These are phyloP conservation scores for Coracias cyanogaster DNA, from an alignment of 2,797 vertebrate genomes.

Conservation along the genomic window DNA sequence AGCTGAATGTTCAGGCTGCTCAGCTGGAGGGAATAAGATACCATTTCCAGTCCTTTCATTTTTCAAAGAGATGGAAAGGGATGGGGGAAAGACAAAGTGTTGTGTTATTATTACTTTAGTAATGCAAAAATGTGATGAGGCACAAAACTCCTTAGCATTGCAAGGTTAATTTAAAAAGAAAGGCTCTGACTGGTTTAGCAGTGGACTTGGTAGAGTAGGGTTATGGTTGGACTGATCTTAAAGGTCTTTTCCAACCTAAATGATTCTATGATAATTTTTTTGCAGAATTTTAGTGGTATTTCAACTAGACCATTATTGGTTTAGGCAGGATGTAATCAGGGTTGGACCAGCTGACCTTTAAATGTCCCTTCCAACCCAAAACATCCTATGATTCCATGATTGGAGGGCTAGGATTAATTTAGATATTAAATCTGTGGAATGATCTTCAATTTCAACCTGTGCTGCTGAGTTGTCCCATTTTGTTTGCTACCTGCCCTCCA, in stretches of 20 bases:
- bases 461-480: neutral
- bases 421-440: neutral
- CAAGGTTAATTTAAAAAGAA: neutral
- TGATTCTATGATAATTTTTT: neutral
- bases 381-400: too few relatives aligned
- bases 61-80: neutral
- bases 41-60: neutral
- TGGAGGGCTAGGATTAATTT: neutral
- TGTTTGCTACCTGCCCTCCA: neutral
- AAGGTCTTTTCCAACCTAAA: too few relatives aligned
- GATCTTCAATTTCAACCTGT: neutral
- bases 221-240: too few relatives aligned
- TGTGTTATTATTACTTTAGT: neutral
- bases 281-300: neutral
- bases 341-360: neutral
- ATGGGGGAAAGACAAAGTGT: too few relatives aligned
- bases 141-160: neutral
- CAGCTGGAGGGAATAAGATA: neutral
- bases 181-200: too few relatives aligned
- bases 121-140: neutral
- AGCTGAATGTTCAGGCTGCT: neutral
- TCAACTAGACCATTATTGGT: neutral
- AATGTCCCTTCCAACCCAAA: neutral
- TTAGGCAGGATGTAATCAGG: neutral
- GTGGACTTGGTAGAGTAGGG: too few relatives aligned